Evolutionary conservation across 2,113 vertebrate genomes (phyloP).

Genomic region (Motacilla tschutschensis): DNA sequence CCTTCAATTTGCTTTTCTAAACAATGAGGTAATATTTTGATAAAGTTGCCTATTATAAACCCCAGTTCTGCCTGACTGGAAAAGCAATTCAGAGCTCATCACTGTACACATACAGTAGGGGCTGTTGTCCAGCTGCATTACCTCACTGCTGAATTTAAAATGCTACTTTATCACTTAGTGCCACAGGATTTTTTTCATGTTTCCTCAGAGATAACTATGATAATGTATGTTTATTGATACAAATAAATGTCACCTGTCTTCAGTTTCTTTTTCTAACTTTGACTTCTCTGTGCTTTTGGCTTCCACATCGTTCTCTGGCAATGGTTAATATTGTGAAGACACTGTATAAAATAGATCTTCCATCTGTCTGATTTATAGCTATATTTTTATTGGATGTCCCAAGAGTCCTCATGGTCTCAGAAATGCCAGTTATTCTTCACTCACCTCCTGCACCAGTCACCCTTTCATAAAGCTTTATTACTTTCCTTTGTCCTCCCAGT

Average conservation of each 20-base stretch:
- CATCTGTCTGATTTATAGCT: not conserved
- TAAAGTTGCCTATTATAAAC: not conserved
- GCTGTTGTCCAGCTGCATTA: not conserved
- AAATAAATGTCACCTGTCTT: not conserved
- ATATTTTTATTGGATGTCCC: not conserved
- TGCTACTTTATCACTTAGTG: not conserved
- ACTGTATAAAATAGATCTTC: not conserved
- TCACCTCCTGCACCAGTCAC: not conserved
- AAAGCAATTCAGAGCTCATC: not conserved
- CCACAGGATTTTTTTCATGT: not conserved
- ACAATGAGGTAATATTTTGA: not conserved
- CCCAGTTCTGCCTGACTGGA: not conserved
- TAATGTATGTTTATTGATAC: not conserved
- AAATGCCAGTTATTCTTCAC: not conserved
- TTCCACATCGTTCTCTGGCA: not conserved
- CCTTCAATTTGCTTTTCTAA: not conserved
- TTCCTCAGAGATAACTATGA: not conserved
- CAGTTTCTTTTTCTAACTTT: not conserved
- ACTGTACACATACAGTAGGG: not conserved
- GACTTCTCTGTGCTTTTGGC: not conserved
- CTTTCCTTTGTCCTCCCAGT: not conserved
- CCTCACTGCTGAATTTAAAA: not conserved
- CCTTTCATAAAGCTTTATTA: not conserved
- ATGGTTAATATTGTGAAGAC: not conserved
- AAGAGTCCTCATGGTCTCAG: not conserved